Evolutionary conservation across 1,140 invertebrate genomes (phyloP).

Genomic region (Halyomorpha halys): DNA sequence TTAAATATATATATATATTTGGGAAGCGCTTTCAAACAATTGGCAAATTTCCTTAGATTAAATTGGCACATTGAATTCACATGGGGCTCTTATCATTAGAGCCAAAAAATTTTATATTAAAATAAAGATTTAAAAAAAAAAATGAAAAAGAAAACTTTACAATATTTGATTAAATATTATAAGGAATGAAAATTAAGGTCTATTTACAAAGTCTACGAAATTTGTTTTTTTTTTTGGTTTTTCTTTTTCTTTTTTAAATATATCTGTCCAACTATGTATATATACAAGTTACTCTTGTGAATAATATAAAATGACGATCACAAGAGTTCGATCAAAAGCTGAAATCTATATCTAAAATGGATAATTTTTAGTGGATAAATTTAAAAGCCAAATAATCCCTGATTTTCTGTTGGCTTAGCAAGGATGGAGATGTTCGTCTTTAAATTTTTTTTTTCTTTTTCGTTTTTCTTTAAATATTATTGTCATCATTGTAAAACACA

Average conservation of each 20-base stretch:
- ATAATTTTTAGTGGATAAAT: too few relatives aligned
- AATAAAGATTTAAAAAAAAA: constrained; percentile 12
- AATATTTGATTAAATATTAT: constrained; percentile 15
- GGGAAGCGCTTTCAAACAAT: constrained; percentile 23
- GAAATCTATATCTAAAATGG: too few relatives aligned
- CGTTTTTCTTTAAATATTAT: constrained; percentile 1
- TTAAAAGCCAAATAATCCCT: constrained; percentile 13
- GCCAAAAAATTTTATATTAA: constrained; percentile 6
- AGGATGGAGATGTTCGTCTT: constrained; percentile 10
- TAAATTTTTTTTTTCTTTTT: constrained; percentile 1
- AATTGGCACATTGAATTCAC: constrained; percentile 26
- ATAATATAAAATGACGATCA: background rate
- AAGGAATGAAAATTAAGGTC: constrained; percentile 21
- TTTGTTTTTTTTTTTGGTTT: background rate
- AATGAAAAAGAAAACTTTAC: background rate
- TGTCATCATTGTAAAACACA: constrained; percentile 24
- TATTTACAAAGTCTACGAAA: constrained; percentile 16
- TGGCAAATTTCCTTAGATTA: constrained; percentile 19
- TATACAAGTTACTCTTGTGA: background rate
- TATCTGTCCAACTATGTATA: background rate
- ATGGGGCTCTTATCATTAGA: background rate
- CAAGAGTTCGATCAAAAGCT: too few relatives aligned
- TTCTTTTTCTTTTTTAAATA: constrained; percentile 12
- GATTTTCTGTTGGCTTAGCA: background rate
- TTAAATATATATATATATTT: constrained; percentile 21